phyloP scores from a whole-genome alignment of 2,888 invertebrate species.

The Ophioninae sp. region DNA sequence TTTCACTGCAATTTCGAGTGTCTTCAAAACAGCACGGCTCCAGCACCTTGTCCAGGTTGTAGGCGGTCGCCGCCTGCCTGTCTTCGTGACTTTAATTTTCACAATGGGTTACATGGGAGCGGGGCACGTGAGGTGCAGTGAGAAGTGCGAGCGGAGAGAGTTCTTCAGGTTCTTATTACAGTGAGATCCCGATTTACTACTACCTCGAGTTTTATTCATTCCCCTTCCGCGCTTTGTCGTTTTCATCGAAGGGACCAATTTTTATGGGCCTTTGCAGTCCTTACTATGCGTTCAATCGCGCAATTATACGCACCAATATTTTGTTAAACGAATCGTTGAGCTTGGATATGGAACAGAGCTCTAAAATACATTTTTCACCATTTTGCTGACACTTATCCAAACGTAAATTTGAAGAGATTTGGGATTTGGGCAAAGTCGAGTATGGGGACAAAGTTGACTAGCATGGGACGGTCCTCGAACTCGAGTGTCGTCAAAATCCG shows the following conservation, averaged over 20 bases:
- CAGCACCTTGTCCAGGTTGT: constrained; percentile 73
- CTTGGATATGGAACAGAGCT: neutral
- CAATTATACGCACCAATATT: neutral
- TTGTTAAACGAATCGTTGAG: neutral
- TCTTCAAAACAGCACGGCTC: constrained; percentile 69
- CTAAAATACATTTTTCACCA: neutral
- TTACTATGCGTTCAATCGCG: too few relatives aligned
- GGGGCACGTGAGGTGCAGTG: constrained; percentile 20
- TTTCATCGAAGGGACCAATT: too few relatives aligned
- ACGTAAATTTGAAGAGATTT: too few relatives aligned
- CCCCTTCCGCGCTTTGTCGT: too few relatives aligned
- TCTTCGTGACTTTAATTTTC: constrained; percentile 70
- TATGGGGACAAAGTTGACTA: neutral
- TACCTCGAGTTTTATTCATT: too few relatives aligned
- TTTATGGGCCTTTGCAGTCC: too few relatives aligned
- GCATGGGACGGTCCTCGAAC: neutral
- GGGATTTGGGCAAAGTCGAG: neutral
- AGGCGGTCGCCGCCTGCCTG: constrained; percentile 71
- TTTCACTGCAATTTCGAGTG: constrained; percentile 66
- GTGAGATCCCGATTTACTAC: too few relatives aligned
- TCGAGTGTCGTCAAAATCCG: neutral
- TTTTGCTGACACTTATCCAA: neutral
- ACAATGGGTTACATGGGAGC: constrained; percentile 68
- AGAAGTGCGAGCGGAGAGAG: constrained; percentile 49
- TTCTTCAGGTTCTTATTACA: constrained; percentile 4